Evolutionary conservation across 2,113 vertebrate genomes (phyloP).

Genomic region (Vulpes lagopus): DNA sequence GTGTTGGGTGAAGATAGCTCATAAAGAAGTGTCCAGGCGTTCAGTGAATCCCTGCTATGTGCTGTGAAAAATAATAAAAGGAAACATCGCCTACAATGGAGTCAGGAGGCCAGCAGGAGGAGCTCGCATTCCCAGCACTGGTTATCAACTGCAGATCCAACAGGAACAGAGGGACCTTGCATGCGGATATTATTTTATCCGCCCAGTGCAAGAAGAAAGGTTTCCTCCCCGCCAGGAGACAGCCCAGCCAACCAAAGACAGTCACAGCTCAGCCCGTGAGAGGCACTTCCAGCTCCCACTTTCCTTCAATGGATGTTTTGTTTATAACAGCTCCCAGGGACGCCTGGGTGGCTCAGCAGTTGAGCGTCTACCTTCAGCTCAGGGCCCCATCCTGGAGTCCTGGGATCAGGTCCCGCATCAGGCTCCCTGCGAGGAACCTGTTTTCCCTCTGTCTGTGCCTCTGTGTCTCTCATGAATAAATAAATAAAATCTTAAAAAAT

Average conservation of each 20-base stretch:
- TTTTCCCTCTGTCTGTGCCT: too few relatives aligned
- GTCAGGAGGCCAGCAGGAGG: not conserved
- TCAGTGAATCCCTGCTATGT: not conserved
- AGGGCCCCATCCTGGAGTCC: too few relatives aligned
- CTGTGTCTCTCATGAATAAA: too few relatives aligned
- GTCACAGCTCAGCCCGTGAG: not conserved
- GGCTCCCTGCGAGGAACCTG: too few relatives aligned
- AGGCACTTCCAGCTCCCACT: too few relatives aligned
- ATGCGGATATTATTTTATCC: not conserved
- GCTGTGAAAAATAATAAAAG: not conserved
- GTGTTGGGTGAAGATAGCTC: not conserved
- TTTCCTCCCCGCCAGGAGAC: not conserved
- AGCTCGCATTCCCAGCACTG: not conserved
- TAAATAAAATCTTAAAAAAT: too few relatives aligned
- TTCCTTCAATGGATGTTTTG: not conserved
- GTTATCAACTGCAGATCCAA: not conserved
- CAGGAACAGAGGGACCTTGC: not conserved
- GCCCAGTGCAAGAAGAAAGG: not conserved
- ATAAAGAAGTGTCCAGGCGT: not conserved
- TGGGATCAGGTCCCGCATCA: too few relatives aligned
- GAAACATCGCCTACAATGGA: not conserved
- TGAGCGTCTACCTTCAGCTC: too few relatives aligned
- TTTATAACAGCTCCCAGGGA: not conserved
- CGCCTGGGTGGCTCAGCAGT: too few relatives aligned
- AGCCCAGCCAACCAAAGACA: not conserved